Base-by-base conservation (phyloP, 2,797 vertebrate genomes). In the Neostethus bicornis region DNA sequence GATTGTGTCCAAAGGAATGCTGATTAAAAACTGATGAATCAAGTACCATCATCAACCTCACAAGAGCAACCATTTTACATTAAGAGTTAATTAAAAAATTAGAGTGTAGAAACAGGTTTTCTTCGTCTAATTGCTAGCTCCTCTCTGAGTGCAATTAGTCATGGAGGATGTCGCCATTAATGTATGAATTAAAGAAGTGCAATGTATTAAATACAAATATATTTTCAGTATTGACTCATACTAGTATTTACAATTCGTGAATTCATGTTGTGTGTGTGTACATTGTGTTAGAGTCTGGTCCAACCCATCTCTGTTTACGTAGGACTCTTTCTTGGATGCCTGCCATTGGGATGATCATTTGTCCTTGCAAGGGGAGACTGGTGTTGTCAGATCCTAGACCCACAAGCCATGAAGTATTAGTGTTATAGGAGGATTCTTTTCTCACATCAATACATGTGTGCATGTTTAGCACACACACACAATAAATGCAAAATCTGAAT, bases 1-100 rank as follows among this genome's bases (percentile, higher is more conserved):
- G 67, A 73, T 78, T 62, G 79, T 80, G 61, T 70, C 61, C 41
- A 56, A 57, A 79, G 70, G 51, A 69, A 56, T 63, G 41, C 38
- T 70, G 64, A 83, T 89, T 84, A 81, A 81, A 85, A 85, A 46
- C 49, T 53, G 67, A 78, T 75, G 60, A 77, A 77, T 83, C 42
- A 51, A 76, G 58, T 61, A 28, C 42, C 39, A 43, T 60, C 32
- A 46, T 51, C 34, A 52, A 14, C 20, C 13, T 51, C 68, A 37
- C 25, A 51, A 10, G 48, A 16, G 11, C 3, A 7, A 41, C 32
- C 46, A 45, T 44, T 25, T 57, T 51, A 10, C 42, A 23, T 28
- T 58, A 21, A 47, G 7, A 34, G 56, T 53, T 57, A 46, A 60
- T 50, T 35, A 66, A 63, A 60, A 38, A 37, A 42, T 24, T 11